Conservation (phyloP, 2,797 vertebrate genomes). For the Columba guinea region DNA sequence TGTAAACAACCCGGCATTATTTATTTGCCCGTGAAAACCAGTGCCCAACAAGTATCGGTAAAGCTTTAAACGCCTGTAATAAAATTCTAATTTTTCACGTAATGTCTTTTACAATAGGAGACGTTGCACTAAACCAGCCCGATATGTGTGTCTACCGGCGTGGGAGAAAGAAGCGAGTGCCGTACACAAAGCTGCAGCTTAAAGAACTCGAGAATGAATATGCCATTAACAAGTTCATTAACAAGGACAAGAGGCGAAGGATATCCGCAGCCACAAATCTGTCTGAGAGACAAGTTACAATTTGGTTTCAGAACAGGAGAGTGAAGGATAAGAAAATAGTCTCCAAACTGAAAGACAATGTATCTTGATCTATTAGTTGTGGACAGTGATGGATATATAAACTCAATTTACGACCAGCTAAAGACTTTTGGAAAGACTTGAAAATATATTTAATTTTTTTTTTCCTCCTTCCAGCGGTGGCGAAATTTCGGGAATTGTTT, state of each 20-base stretch:
- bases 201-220: constrained; percentile 95
- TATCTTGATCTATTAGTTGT: constrained; percentile 74
- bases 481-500: constrained; percentile 65
- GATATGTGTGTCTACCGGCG: constrained; percentile 84
- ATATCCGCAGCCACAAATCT: constrained; percentile 87
- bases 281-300: constrained; percentile 87
- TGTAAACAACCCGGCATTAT: constrained; percentile 57
- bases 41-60: not conserved
- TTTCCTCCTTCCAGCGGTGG: constrained; percentile 24
- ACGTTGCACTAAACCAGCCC: constrained; percentile 82
- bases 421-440: constrained; percentile 77
- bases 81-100: constrained; percentile 69
- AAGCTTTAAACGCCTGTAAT: constrained; percentile 45
- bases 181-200: constrained; percentile 86
- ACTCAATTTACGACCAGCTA: constrained; percentile 45
- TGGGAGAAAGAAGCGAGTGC: constrained; percentile 86
- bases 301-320: constrained; percentile 90
- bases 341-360: constrained; percentile 83
- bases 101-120: constrained; percentile 76
- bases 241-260: constrained; percentile 95
- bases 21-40: constrained; percentile 47
- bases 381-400: constrained; percentile 56
- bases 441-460: constrained; percentile 77
- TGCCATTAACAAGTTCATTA: constrained; percentile 96
- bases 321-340: constrained; percentile 89